Conservation (phyloP, 2,888 invertebrate species). For the Pristionchus mayeri region DNA sequence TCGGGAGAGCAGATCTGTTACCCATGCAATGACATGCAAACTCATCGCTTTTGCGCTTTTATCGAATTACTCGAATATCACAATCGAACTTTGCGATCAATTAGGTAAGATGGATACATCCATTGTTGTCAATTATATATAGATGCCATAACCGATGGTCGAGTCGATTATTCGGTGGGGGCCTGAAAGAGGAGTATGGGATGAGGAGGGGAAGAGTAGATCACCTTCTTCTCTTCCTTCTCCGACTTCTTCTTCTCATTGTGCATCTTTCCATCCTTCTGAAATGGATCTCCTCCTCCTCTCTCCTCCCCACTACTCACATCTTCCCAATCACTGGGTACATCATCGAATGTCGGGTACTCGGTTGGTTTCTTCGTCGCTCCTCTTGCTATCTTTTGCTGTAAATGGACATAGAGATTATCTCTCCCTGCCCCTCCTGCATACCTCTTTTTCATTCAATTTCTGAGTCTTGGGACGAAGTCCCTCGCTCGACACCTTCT, state of each 20-base stretch:
- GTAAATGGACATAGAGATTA: background rate
- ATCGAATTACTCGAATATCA: background rate
- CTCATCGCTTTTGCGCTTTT: too few species aligned
- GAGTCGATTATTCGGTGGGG: background rate
- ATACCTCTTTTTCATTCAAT: conserved; percentile 3
- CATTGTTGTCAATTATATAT: background rate
- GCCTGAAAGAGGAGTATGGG: background rate
- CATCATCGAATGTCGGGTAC: background rate
- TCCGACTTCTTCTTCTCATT: background rate
- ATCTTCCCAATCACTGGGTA: background rate
- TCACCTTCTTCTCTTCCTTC: background rate
- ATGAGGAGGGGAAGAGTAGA: background rate
- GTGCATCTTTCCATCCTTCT: background rate
- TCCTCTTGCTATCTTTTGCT: background rate
- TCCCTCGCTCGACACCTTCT: conserved; percentile 4
- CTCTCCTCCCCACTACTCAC: background rate
- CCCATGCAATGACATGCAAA: too few species aligned
- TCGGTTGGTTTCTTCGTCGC: background rate
- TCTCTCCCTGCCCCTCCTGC: background rate
- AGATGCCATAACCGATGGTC: background rate
- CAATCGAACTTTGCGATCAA: background rate
- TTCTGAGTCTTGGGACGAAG: background rate
- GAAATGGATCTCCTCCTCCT: background rate
- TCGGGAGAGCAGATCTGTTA: too few species aligned
- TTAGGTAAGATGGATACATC: background rate